Conservation (phyloP, 2,113 vertebrate species). For the Oryzias melastigma region DNA sequence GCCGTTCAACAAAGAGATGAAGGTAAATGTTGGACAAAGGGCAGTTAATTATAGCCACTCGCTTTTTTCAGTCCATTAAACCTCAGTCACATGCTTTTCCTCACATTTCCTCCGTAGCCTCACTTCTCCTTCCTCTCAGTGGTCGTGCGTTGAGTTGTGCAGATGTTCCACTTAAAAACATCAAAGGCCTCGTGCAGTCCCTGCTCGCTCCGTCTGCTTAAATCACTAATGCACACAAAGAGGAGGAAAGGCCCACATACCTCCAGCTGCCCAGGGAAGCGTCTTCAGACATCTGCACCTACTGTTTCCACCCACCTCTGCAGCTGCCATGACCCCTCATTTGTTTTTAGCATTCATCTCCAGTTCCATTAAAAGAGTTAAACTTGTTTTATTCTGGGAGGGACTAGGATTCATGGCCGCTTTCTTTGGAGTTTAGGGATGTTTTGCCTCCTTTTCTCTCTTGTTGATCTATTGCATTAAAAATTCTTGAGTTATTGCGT, state of each 20-base stretch:
- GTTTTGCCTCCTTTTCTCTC: conserved; percentile 16
- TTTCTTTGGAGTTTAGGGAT: conserved; percentile 18
- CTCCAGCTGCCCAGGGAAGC: conserved; percentile 7
- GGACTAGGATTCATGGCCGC: conserved; percentile 1
- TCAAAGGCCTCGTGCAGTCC: conserved; percentile 21
- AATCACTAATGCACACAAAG: conserved; percentile 22
- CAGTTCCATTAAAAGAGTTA: not conserved
- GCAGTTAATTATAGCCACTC: conserved; percentile 40
- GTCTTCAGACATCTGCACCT: conserved; percentile 16
- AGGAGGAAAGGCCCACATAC: conserved; percentile 7
- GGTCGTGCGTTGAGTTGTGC: conserved; percentile 10
- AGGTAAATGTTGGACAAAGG: conserved; percentile 36
- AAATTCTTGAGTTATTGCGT: conserved; percentile 14
- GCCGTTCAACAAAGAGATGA: conserved; percentile 1
- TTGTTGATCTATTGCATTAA: conserved; percentile 11
- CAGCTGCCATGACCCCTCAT: not conserved
- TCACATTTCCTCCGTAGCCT: not conserved
- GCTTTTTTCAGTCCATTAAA: conserved; percentile 44
- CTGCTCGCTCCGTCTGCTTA: conserved; percentile 9
- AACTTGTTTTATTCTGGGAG: not conserved
- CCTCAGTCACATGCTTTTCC: conserved; percentile 35
- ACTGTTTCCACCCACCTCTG: conserved; percentile 25
- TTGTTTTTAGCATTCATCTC: conserved; percentile 7
- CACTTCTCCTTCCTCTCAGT: not conserved
- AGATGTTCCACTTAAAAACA: conserved; percentile 56